Base-by-base conservation (phyloP, 2,797 vertebrate species). In the Coregonus suidteri region DNA sequence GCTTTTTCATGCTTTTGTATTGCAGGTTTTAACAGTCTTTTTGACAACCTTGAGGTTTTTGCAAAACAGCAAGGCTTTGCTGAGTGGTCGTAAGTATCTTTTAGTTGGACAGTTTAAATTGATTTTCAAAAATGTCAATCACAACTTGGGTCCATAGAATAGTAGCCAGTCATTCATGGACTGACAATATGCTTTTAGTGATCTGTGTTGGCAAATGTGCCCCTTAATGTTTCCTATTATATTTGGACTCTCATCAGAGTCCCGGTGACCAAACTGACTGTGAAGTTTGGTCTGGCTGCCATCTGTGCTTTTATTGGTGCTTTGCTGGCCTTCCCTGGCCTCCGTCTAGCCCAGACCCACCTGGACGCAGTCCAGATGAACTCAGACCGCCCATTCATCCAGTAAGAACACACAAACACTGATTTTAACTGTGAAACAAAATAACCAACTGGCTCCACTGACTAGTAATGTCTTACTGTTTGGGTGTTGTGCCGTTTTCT, bases 261-360 rank as follows among this genome's bases (percentile, higher is more conserved):
- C 83, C 97, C 98, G 0, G 86, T 97, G 15, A 93, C 93, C 74
- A 97, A 93, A 82, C 90, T 99, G 83, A 92, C 90, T 0, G 88
- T 98, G 86, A 97, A 97, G 75, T 89, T 98, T 70, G 92, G 91
- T 3, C 87, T 99, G 84, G 97, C 96, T 0, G 92, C 92, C 0
- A n/a, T 95, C 37, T 95, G 97, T 80, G 96, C 97, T 4, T 94
- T 96, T 84, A 91, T 98, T 18, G 98, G 98, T 0, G 94, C 95
- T 72, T 95, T 97, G 75, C 92, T 99, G 84, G 96, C 96, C 9
- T 99, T 99, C 86, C 98, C 98, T 0, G 96, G 98, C 52, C 95
- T 99, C 80, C 95, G 97, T 16, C 84, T 99, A 93, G 97, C 97
- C 54, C 98, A 99, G 93, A 99, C 96, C 0, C 97, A 99, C 84